Base-by-base conservation (phyloP, 2,888 invertebrate genomes). In the Bruchidius siliquastri region DNA sequence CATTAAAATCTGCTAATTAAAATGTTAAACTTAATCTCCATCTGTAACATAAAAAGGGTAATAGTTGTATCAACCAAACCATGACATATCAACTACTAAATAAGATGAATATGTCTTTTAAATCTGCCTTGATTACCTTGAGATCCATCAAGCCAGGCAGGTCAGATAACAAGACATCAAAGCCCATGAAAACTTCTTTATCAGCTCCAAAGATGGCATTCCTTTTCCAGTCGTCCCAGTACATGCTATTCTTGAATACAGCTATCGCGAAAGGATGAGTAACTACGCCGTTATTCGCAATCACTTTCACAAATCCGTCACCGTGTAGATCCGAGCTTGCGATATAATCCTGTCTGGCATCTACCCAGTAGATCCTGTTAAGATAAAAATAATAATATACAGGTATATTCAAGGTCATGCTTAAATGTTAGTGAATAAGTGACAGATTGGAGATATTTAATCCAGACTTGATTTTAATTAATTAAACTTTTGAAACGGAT, bases 191-290 rank as follows among this genome's bases (percentile, higher is more conserved):
- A 0, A 94, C 94, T 71, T 93, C 92, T 84, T 96, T 96, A 81
- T 95, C 94, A 0, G 94, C 93, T 4, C 91, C 89, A 82, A 94
- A 94, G 73, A 96, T 92, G 26, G 92, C 91, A 74, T 93, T 92
- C 71, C 91, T 91, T 80, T 92, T 93, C 95, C 95, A 96, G 84
- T 96, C 96, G 81, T 96, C 94, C 96, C 96, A 96, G 82, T 93
- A 96, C 89, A 97, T 91, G 79, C 90, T 90, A 81, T 94, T 93
- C 85, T 96, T 96, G 82, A 94, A 92, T 0, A 96, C 92, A 0
- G 93, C 94, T 0, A 96, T 92, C 0, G 95, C 93, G 83, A 96
- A 96, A 4, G 96, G 96, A 88, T 96, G 96, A 0, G 92, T 90
- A 0, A 94, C 92, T 70, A 91, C 89, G 0, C 90, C 90, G 74